These are phyloP conservation scores for Orycteropus afer DNA, from an alignment of 2,113 vertebrate species.

Conservation along the genomic window DNA sequence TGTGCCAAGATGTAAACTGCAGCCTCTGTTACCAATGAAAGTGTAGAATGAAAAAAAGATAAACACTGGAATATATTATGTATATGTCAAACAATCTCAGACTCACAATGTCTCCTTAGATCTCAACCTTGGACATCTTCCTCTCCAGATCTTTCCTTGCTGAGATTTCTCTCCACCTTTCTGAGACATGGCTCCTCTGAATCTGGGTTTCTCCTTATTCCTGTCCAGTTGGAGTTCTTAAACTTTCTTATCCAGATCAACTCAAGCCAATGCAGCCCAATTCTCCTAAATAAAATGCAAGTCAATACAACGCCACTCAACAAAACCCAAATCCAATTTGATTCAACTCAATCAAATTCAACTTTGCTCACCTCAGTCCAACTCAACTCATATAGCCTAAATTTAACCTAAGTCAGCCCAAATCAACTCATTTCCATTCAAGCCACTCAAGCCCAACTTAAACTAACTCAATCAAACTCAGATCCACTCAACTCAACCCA, in stretches of 20 bases:
- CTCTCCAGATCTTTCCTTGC: not conserved
- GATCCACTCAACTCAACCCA: not conserved
- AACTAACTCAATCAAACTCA: not conserved
- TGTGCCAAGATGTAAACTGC: not conserved
- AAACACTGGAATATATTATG: not conserved
- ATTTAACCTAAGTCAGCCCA: not conserved
- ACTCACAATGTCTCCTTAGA: not conserved
- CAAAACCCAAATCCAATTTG: not conserved
- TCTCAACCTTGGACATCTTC: not conserved
- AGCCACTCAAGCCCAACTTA: not conserved
- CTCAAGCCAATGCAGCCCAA: not conserved
- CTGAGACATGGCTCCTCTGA: not conserved
- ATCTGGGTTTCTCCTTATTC: not conserved
- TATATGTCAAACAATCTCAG: not conserved
- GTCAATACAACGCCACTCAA: not conserved
- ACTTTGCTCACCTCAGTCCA: not conserved
- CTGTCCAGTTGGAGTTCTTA: not conserved
- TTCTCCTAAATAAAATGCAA: not conserved
- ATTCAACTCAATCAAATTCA: not conserved
- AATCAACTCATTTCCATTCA: not conserved
- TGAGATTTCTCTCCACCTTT: not conserved
- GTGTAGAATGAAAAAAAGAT: not conserved
- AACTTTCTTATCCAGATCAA: not conserved
- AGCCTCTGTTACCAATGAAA: not conserved
- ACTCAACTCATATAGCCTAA: not conserved